Conservation (phyloP, 1,140 invertebrate species). For the Drosophila yakuba region DNA sequence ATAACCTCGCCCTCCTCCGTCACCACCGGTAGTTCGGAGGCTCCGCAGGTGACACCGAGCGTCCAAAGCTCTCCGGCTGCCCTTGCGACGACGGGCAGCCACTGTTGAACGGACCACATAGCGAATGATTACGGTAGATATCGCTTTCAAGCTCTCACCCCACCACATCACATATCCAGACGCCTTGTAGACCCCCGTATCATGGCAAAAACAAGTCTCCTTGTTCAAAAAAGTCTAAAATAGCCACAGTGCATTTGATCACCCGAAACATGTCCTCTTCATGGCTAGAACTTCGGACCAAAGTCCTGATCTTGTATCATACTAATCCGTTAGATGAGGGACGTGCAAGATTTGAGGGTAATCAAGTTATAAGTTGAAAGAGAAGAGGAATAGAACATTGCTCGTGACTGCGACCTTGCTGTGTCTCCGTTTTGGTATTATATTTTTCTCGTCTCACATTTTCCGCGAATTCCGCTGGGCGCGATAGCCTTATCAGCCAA, state of each 20-base stretch:
- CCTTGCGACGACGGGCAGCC: not conserved
- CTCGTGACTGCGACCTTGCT: slow-evolving; percentile 26
- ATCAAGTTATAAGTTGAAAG: not conserved
- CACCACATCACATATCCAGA: not conserved
- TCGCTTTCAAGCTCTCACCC: not conserved
- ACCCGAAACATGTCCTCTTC: not conserved
- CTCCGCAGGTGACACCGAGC: slow-evolving; percentile 1
- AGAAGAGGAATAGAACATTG: not conserved
- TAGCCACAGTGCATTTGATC: no score
- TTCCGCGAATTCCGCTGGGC: slow-evolving; percentile 3
- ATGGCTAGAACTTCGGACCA: not conserved
- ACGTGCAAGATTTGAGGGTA: not conserved
- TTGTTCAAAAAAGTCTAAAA: no score
- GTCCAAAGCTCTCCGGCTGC: slow-evolving; percentile 6
- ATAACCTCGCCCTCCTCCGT: slow-evolving; percentile 17
- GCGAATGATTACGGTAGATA: slow-evolving; percentile 16
- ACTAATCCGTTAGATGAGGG: not conserved
- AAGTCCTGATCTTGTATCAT: not conserved
- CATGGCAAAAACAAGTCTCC: not conserved
- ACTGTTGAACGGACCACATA: slow-evolving; percentile 16
- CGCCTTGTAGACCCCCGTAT: not conserved
- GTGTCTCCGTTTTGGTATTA: slow-evolving; percentile 11
- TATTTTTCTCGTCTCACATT: not conserved
- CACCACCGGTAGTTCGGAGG: slow-evolving; percentile 17
- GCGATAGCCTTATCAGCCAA: slow-evolving; percentile 45